Percentiles rank a stretch among this genome's conserved stretches.
Conservation (phyloP, 2,888 invertebrate genomes). For the Dicranocentrus wangi region DNA sequence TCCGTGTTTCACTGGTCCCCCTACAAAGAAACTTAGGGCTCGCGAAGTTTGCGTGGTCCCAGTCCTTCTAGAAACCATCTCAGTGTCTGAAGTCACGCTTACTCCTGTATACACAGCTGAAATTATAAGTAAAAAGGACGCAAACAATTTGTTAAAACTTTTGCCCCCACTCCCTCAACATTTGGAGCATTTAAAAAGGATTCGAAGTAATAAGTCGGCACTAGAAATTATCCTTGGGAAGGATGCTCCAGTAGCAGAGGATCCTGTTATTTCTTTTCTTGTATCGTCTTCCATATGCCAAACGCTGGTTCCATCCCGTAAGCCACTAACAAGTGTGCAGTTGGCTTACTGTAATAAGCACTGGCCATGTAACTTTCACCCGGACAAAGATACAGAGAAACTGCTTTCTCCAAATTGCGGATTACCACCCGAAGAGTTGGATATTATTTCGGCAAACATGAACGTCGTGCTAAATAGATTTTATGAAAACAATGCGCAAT, state of each 20-base stretch:
- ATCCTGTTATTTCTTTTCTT: conserved; percentile 9
- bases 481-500: conserved; percentile 67
- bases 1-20: too few species aligned
- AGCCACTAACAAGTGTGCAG: conserved; percentile 82
- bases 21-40: conserved; percentile 17
- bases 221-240: conserved; percentile 65
- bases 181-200: conserved; percentile 70
- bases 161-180: conserved; percentile 63
- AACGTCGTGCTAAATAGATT: conserved; percentile 78
- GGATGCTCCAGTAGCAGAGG: background rate
- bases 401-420: conserved; percentile 78
- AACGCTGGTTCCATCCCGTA: conserved; percentile 78
- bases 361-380: conserved; percentile 92
- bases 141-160: conserved; percentile 58
- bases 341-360: conserved; percentile 78
- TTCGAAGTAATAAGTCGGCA: conserved; percentile 57
- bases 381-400: conserved; percentile 83
- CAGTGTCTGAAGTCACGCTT: conserved; percentile 49
- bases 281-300: conserved; percentile 47
- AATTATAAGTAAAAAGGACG: conserved; percentile 66
- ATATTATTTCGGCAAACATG: conserved; percentile 79
- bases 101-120: conserved; percentile 51
- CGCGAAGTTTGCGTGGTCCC: background rate
- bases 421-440: conserved; percentile 78
- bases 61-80: conserved; percentile 2